Conservation (phyloP, 2,797 vertebrate species). For the Pipistrellus nathusii region DNA sequence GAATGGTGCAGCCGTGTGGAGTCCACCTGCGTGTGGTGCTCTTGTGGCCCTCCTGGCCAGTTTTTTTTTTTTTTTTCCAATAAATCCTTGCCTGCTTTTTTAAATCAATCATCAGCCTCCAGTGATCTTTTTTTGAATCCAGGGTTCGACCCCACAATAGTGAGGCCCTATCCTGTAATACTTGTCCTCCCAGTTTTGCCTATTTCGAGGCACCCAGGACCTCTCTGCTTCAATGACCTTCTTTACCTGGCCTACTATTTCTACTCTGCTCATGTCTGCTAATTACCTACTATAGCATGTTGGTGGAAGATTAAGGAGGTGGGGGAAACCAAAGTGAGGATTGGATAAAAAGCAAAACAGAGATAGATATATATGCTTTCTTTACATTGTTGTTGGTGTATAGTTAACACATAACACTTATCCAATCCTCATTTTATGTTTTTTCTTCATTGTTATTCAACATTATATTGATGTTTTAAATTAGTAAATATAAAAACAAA, state of each 20-base stretch:
- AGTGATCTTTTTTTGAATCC: too few species aligned
- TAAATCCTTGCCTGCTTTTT: too few species aligned
- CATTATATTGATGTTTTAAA: not conserved
- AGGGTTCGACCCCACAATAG: too few species aligned
- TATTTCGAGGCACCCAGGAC: not conserved
- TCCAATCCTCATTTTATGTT: too few species aligned
- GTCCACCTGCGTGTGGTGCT: too few species aligned
- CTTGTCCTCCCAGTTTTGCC: not conserved
- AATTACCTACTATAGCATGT: not conserved
- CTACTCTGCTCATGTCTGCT: not conserved
- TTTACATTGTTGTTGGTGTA: not conserved
- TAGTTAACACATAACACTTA: not conserved
- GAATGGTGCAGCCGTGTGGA: too few species aligned
- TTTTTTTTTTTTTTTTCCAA: too few species aligned
- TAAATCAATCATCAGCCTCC: too few species aligned
- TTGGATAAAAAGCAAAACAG: not conserved
- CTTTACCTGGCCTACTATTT: not conserved
- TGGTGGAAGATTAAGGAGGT: not conserved
- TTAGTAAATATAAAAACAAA: not conserved
- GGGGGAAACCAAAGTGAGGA: not conserved
- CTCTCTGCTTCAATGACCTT: not conserved
- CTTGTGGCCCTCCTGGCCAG: too few species aligned
- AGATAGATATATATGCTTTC: not conserved
- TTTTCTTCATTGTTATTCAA: not conserved
- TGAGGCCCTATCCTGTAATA: not conserved